Evolutionary conservation across 2,113 vertebrate species (phyloP), one percentile per base, ranked within the genome.

Genomic region (Junco hyemalis): DNA sequence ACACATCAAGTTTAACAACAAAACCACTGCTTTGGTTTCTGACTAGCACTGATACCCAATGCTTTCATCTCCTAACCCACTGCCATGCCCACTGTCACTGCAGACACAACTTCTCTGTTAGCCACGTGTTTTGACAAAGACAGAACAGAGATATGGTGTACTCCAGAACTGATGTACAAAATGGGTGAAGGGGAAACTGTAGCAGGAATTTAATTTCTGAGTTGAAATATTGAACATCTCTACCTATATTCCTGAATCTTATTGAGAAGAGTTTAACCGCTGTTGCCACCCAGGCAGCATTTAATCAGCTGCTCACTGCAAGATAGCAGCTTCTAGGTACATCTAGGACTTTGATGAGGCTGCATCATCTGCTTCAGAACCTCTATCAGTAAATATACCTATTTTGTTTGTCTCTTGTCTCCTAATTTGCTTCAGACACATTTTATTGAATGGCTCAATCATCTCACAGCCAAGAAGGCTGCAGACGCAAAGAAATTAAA

Each of bases 1-100:
- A 73, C 0, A 0, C 35, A 66, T 21, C 16, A 9, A 42, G 26
- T 59, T 74, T 36, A 83, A 65, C 0, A 7, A 28, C 11, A n/a
- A 56, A 36, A 12, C 28, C 31, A 19, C 13, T 48, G 6, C 28
- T 64, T 36, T 17, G 26, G 25, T 25, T 81, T 88, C 57, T 61
- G 38, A 12, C 40, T 23, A 76, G 28, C 48, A 48, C 45, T 28
- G 18, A 47, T 21, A 68, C 8, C 10, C 45, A 65, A 1, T 4
- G 14, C 23, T 93, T 77, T 80, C n/a, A 72, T 60, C 57, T 47
- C 71, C 56, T 33, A 69, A 44, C n/a, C 13, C 24, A 25, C 57
- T 66, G 70, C n/a, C 35, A 4, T 16, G 51, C 28, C 53, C 63
- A 36, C 50, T 44, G 4, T 60, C 26, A 16, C 51, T 60, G 48